Base-by-base conservation (phyloP, 2,797 vertebrate species). In the Pseudopleuronectes americanus region DNA sequence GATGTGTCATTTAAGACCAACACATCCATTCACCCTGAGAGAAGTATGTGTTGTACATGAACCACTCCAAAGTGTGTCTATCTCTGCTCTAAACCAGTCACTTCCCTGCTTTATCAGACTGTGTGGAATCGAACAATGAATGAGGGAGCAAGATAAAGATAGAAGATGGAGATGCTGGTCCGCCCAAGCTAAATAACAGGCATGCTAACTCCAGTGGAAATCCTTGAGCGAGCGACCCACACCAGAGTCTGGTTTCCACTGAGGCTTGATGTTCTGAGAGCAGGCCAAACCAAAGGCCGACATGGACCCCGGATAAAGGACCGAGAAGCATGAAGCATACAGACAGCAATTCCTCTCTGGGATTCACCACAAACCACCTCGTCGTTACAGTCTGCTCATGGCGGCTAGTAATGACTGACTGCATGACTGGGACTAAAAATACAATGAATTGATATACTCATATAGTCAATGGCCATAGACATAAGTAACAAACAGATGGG, bases 101-200 rank as follows among this genome's bases (percentile, higher is more conserved):
- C 14, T 62, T 67, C 56, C 47, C 47, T 48, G 47, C 47, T 48
- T 19, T n/a, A 48, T 19, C 17, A 21, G 47, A 45, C 43, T 19
- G 14, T 16, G 17, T 16, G 14, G 0, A 45, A 45, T 6, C 17
- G 6, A 68, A 71, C 57, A 61, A 70, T 38, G 24, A 31, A 12
- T 66, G 33, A 66, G 1, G 13, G 61, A 63, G 51, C 3, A 33
- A 33, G 31, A 79, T 14, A 47, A 33, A 54, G 52, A 64, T 12
- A 23, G 23, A 57, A 49, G 54, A 65, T 10, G 54, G 31, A 66
- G 23, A 33, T 57, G 64, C 71, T 43, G 48, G 82, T 69, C 38
- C 22, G 0, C 63, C 79, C 70, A 75, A 91, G 77, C 66, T 86
- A 79, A 89, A 91, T 82, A 88, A 77, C 89, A 90, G 86, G 68